Base-by-base conservation (phyloP, 2,888 invertebrate genomes). In the Geophilus truncorum region DNA sequence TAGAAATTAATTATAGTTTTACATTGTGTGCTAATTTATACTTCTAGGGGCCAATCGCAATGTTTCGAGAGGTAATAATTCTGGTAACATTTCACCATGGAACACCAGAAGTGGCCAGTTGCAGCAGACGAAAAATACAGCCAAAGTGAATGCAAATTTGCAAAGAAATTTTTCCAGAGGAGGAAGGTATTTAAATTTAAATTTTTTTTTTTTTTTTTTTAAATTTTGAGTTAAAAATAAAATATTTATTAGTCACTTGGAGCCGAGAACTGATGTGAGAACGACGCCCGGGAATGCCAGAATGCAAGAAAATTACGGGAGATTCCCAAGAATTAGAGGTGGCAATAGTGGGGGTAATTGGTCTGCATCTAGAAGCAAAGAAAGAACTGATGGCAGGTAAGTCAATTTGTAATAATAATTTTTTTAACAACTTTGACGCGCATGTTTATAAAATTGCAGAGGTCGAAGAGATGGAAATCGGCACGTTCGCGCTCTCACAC, bases 401-500 rank as follows among this genome's bases (percentile, higher is more conserved):
- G 21, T 10, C 15, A 23, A 2, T 79, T 32, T 79, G 21, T n/a
- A n/a, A n/a, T 23, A 12, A 21, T 15, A 4, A 45, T 12, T 28
- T 28, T 4, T 12, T 1, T 30, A 12, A 45, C n/a, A 40, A 40
- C 9, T 51, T 51, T 18, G n/a, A 51, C 7, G n/a, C 9, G 2
- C 32, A 78, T 30, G 78, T 18, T 32, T 7, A 78, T 6, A 32
- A 34, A 9, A 78, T 78, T n/a, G n/a, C 40, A 28, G 79, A 79
- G 79, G 79, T 79, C 21, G 79, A 45, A 28, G 79, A 32, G 79
- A 79, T 28, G 51, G 40, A 15, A 32, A 32, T 51, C 40, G 79
- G 5, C 79, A 79, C 21, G 79, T 79, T 12, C 40, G 79, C n/a
- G 79, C 79, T n/a, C 79, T 79, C 45, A 79, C 79, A 1, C 40